Conservation (phyloP, 1,140 invertebrate genomes). For the Chymomyza costata region DNA sequence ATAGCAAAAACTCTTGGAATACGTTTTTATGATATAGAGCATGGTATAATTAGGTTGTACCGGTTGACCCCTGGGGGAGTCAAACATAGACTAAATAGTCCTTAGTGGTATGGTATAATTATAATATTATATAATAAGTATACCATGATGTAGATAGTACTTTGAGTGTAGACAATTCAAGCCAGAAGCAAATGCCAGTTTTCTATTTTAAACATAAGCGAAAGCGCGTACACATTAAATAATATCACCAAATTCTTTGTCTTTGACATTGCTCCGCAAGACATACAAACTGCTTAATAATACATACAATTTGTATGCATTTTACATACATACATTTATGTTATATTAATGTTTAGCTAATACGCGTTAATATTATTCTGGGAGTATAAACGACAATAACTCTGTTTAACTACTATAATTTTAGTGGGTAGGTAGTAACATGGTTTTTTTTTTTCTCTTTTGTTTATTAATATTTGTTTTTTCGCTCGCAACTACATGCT, state of each 20-base stretch:
- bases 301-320: constrained; percentile 7
- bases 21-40: too few species aligned
- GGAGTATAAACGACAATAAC: constrained; percentile 42
- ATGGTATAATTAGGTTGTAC: too few species aligned
- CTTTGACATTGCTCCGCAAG: constrained; percentile 25
- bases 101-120: too few species aligned
- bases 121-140: too few species aligned
- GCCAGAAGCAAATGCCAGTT: constrained; percentile 41
- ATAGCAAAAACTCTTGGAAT: too few species aligned
- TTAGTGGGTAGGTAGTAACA: constrained; percentile 37
- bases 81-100: too few species aligned
- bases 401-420: constrained; percentile 34
- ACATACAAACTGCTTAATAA: constrained; percentile 18
- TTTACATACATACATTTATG: constrained; percentile 5
- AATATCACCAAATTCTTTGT: constrained; percentile 66
- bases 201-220: constrained; percentile 39
- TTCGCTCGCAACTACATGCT: constrained; percentile 61
- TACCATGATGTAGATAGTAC: constrained; percentile 29
- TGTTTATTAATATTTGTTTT: constrained; percentile 35
- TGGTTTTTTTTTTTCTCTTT: constrained; percentile 33
- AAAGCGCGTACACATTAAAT: constrained; percentile 68
- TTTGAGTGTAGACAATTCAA: constrained; percentile 37
- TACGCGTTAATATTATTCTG: constrained; percentile 15
- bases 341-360: constrained; percentile 4
- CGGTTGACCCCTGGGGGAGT: too few species aligned